These are phyloP conservation scores for Clavelina lepadiformis DNA, from an alignment of 23 tunicate genomes.

Conservation along the genomic window DNA sequence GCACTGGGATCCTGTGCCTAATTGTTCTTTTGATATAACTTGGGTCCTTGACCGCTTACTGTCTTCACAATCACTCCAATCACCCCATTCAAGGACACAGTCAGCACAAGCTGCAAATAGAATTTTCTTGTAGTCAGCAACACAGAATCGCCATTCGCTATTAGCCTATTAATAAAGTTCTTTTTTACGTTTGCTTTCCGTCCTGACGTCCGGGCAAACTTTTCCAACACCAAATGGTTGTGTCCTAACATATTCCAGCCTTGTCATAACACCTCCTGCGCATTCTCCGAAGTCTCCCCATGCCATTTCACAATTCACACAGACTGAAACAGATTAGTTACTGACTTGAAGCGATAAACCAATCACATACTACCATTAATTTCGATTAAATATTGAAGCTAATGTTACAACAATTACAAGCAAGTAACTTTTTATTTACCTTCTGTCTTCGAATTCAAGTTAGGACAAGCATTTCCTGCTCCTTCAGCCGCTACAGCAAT, in stretches of 20 bases:
- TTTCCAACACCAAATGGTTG: constrained; percentile 41
- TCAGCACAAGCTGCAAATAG: constrained; percentile 13
- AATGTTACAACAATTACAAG: too few relatives aligned
- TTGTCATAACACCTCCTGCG: constrained; percentile 6
- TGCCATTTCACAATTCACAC: constrained; percentile 44
- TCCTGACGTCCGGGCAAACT: constrained; percentile 21
- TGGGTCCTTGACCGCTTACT: constrained; percentile 34
- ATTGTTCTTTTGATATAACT: not conserved
- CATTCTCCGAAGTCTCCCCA: constrained; percentile 61
- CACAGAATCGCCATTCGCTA: too few relatives aligned
- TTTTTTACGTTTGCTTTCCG: not conserved
- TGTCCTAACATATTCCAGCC: constrained; percentile 12
- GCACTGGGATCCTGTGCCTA: constrained; percentile 22
- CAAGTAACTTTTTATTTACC: too few relatives aligned
- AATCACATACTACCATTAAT: too few relatives aligned
- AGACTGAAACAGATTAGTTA: constrained; percentile 11
- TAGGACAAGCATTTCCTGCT: too few relatives aligned
- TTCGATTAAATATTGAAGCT: too few relatives aligned
- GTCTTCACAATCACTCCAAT: constrained; percentile 44
- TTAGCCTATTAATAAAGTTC: too few relatives aligned
- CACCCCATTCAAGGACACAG: constrained; percentile 60
- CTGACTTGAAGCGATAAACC: not conserved
- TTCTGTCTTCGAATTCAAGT: too few relatives aligned
- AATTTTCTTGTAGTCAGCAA: too few relatives aligned
- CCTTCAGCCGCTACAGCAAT: constrained; percentile 27